Evolutionary conservation across 2,888 invertebrate genomes (phyloP).

Genomic region (Platypus cylindrus): DNA sequence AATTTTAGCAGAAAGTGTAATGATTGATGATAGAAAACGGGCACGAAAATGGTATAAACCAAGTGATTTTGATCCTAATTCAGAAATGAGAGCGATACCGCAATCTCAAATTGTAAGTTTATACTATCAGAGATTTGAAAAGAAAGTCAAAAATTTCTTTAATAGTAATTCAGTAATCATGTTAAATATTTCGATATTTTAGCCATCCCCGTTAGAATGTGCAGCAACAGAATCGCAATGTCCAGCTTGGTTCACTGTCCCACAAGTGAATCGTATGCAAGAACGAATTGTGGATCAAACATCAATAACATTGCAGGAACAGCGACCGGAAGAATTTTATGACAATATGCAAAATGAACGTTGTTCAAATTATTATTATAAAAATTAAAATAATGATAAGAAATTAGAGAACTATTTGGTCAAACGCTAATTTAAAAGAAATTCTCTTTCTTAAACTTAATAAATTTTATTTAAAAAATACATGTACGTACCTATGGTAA

Average conservation of each 20-base stretch:
- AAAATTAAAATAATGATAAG: too few relatives aligned
- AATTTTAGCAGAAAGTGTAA: conserved; percentile 3
- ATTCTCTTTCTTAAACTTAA: too few relatives aligned
- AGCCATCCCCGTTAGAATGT: too few relatives aligned
- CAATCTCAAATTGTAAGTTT: background rate
- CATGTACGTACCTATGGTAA: too few relatives aligned
- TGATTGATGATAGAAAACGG: conserved; percentile 8
- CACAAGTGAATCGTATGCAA: conserved; percentile 2
- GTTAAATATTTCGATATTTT: too few relatives aligned
- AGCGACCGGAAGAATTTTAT: conserved; percentile 3
- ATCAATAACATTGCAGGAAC: conserved; percentile 9
- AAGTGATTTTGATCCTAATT: background rate
- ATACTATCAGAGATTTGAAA: too few relatives aligned
- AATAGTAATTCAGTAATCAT: too few relatives aligned
- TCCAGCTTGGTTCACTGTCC: conserved; percentile 2
- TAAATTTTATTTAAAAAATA: too few relatives aligned
- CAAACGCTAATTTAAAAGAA: too few relatives aligned
- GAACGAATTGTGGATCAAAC: conserved; percentile 9
- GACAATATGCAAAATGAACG: too few relatives aligned
- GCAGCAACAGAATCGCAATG: background rate
- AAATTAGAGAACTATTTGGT: too few relatives aligned
- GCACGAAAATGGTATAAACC: background rate
- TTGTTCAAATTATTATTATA: too few relatives aligned
- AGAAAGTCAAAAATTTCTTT: background rate
- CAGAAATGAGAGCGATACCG: background rate